Percentiles rank a stretch among this genome's conserved stretches.
Evolutionary conservation across 2,888 invertebrate species (phyloP).

Genomic region (Smittia aterrima): DNA sequence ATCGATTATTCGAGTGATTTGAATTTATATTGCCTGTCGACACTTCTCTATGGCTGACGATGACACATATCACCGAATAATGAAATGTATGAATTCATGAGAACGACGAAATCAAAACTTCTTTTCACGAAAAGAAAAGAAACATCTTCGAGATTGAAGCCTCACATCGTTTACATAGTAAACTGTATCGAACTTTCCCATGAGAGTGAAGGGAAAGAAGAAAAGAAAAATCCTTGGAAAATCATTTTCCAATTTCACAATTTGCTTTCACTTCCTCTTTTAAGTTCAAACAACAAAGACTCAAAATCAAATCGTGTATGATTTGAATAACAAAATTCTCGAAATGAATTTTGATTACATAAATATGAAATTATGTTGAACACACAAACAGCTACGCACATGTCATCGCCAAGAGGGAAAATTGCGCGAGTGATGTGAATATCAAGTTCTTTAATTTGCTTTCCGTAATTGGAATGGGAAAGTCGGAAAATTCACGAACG

Average conservation of each 20-base stretch:
- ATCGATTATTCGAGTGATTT: constrained; percentile 37
- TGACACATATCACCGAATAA: constrained; percentile 20
- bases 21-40: constrained; percentile 36
- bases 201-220: too few relatives aligned
- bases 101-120: not conserved
- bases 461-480: not conserved
- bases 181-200: too few relatives aligned
- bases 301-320: constrained; percentile 28
- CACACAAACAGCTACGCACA: not conserved
- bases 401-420: not conserved
- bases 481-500: too few relatives aligned
- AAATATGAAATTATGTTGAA: not conserved
- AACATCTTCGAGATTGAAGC: too few relatives aligned
- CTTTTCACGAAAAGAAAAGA: too few relatives aligned
- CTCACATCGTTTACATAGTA: too few relatives aligned
- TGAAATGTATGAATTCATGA: constrained; percentile 5
- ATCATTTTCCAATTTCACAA: not conserved
- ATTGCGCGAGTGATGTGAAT: not conserved
- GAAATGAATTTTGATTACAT: constrained; percentile 35
- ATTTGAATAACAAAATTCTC: constrained; percentile 34
- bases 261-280: not conserved
- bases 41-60: not conserved
- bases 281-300: not conserved
- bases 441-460: not conserved
- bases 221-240: not conserved